Conservation (phyloP, 2,888 invertebrate genomes). For the Ophioninae sp. region DNA sequence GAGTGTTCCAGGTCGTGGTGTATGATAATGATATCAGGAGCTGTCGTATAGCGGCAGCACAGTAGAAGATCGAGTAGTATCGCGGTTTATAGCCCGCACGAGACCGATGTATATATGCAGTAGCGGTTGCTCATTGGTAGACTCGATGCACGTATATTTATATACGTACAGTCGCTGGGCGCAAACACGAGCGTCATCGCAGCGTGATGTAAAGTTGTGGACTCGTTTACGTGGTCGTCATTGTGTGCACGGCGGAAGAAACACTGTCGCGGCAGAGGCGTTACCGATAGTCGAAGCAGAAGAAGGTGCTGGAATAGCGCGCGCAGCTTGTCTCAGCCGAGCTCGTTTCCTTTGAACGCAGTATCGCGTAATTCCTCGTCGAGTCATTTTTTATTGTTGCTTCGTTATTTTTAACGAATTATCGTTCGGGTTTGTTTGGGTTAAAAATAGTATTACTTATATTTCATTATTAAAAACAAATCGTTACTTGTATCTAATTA, state of each 20-base stretch:
- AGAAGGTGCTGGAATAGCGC: constrained; percentile 56
- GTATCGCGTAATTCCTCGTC: constrained; percentile 21
- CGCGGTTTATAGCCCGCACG: constrained; percentile 22
- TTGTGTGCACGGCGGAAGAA: constrained; percentile 56
- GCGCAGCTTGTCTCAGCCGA: constrained; percentile 42
- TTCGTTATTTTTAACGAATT: neutral
- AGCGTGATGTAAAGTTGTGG: constrained; percentile 16
- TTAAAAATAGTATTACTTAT: no score
- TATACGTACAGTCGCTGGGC: constrained; percentile 11
- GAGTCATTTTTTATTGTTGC: neutral
- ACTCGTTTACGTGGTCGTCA: constrained; percentile 41
- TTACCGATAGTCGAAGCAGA: constrained; percentile 59
- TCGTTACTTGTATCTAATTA: no score
- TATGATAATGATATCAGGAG: constrained; percentile 18
- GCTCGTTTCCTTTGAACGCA: constrained; percentile 34
- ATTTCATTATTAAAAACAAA: no score
- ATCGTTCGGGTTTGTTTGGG: neutral
- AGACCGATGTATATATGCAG: constrained; percentile 13
- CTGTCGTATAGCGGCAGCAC: constrained; percentile 25
- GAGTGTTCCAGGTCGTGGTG: constrained; percentile 28
- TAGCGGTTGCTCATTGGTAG: constrained; percentile 58
- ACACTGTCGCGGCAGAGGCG: constrained; percentile 49
- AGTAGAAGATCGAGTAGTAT: constrained; percentile 7
- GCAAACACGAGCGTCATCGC: constrained; percentile 24
- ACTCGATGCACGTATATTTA: constrained; percentile 47